Base-by-base conservation (phyloP, 2,113 vertebrate genomes). In the Sterna hirundo region DNA sequence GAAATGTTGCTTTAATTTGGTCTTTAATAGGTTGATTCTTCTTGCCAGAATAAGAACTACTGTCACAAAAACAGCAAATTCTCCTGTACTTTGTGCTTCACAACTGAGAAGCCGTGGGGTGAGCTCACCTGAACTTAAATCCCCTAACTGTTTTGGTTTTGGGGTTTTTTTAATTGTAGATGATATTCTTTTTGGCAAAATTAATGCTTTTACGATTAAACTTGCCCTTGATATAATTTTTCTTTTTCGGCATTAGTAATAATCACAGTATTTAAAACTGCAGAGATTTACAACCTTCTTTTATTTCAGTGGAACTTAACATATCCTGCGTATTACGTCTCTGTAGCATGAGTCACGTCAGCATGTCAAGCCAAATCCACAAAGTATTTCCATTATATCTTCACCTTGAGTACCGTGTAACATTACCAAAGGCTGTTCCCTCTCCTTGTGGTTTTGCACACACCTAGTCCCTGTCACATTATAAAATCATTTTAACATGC, bases 241-340 rank as follows among this genome's bases (percentile, higher is more conserved):
- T 96, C 68, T 58, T 89, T 86, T 88, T 94, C 58, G 20, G 32
- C 44, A 13, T 83, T 79, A 91, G 70, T 85, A 83, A 49, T 92
- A 92, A 85, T 88, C 49, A 65, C 66, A 51, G 70, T 80, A 44
- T 86, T 94, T 91, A 78, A 75, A 84, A 78, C 70, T 81, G 75
- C 32, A 68, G 74, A 78, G 77, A 93, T 68, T 58, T 93, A 76
- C 54, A 90, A 21, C 65, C 46, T 68, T 54, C 40, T 82, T 92
- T 86, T 88, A 83, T 88, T 93, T 92, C 60, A 85, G n/a, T 88
- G 58, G 36, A 88, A 92, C 32, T 71, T 86, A 90, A 62, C 52
- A 17, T 83, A 46, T 60, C 54, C 61, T 22, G 30, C 20, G 6
- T 84, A 36, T 54, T 93, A 62, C 29, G 71, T 90, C 68, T 49